Conservation (phyloP, 2,113 vertebrate genomes). For the Pelusios castaneus region DNA sequence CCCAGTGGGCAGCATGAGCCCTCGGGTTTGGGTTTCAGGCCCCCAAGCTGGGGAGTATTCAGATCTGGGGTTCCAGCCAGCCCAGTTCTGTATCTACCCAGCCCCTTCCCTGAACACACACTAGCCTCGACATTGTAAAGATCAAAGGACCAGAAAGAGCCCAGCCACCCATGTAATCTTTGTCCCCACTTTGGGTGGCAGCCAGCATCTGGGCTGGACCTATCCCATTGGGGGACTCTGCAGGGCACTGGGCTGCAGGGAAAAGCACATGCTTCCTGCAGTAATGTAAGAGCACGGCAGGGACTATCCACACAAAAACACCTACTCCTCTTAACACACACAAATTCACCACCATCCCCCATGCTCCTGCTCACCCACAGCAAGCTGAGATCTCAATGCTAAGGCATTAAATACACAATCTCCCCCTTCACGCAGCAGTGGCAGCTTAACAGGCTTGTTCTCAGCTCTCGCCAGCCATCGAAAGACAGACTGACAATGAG, state of each 20-base stretch:
- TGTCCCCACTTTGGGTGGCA: neutral
- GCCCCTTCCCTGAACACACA: neutral
- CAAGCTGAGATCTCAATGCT: accelerated
- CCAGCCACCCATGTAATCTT: neutral
- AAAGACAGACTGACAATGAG: constrained; percentile 60
- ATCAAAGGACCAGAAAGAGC: neutral
- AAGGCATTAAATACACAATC: neutral
- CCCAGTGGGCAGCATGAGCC: neutral
- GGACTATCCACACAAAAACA: neutral
- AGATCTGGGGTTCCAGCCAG: neutral
- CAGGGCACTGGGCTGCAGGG: neutral
- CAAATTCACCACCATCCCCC: neutral
- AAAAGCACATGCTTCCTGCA: accelerated
- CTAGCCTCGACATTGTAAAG: neutral
- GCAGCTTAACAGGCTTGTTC: constrained; percentile 41
- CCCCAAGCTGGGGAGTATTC: neutral
- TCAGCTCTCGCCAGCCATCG: constrained; percentile 62
- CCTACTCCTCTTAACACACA: neutral
- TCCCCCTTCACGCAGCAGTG: neutral
- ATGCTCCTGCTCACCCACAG: neutral
- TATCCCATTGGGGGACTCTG: neutral
- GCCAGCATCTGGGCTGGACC: neutral
- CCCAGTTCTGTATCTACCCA: neutral
- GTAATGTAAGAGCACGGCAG: neutral
- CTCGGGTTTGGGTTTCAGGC: neutral